Evolutionary conservation across 2,113 vertebrate species (phyloP).

Genomic region (Paramisgurnus dabryanus): DNA sequence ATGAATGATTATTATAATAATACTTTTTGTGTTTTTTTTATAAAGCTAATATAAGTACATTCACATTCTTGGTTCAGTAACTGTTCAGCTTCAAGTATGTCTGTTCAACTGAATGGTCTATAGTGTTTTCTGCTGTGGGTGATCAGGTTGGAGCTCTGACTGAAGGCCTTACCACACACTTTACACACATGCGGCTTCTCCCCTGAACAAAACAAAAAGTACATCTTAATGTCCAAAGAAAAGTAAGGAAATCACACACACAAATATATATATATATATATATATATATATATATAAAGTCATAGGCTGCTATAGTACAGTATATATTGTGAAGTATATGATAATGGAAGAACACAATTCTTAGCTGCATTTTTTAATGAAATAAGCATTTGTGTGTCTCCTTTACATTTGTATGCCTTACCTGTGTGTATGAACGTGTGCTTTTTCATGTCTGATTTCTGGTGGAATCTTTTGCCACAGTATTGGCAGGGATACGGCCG

Average conservation of each 20-base stretch:
- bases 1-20: conserved; percentile 20
- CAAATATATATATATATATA: too few relatives aligned
- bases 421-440: conserved; percentile 60
- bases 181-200: conserved; percentile 77
- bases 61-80: conserved; percentile 47
- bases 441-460: conserved; percentile 70
- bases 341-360: too few relatives aligned
- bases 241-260: neutral
- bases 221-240: neutral
- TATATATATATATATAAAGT: too few relatives aligned
- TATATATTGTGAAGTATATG: too few relatives aligned
- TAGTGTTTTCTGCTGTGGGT: conserved; percentile 76
- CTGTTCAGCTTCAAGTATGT: conserved; percentile 60
- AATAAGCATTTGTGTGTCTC: too few relatives aligned
- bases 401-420: neutral
- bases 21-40: conserved; percentile 24
- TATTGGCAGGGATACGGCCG: conserved; percentile 75
- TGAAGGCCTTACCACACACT: conserved; percentile 76
- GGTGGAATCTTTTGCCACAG: conserved; percentile 76
- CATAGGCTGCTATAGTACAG: too few relatives aligned
- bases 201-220: conserved; percentile 60
- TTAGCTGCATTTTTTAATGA: too few relatives aligned
- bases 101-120: conserved; percentile 63
- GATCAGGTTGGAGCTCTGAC: conserved; percentile 79
- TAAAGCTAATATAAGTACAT: conserved; percentile 14